A percentile compares a stretch with the other conserved stretches of the same genome.
phyloP scores from a whole-genome alignment of 37 sponge, comb jelly and placozoan species.

The Trichoplax adhaerens region DNA sequence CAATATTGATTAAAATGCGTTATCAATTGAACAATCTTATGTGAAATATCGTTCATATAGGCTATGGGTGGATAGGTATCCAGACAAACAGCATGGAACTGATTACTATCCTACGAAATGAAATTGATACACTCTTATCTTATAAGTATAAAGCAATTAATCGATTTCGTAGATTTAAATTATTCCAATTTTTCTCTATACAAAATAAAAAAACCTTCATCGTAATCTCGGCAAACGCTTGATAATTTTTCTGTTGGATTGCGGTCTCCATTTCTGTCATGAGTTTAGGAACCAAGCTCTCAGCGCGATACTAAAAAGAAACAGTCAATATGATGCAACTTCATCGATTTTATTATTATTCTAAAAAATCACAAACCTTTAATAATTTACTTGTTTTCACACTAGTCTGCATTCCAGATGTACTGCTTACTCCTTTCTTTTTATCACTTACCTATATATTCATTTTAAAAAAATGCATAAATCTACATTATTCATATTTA shows the following conservation, averaged over 20 bases:
- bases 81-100: constrained; percentile 94
- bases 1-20: constrained; percentile 60
- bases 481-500: no score
- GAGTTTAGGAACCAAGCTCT: constrained; percentile 56
- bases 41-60: constrained; percentile 78
- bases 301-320: constrained; percentile 40
- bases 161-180: background rate
- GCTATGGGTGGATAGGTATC: constrained; percentile 91
- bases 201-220: constrained; percentile 38
- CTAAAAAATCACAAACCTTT: background rate
- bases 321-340: constrained; percentile 3
- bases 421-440: constrained; percentile 75
- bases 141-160: no score
- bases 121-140: background rate
- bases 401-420: constrained; percentile 66
- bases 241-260: constrained; percentile 48
- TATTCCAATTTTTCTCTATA: background rate
- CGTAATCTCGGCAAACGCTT: constrained; percentile 53
- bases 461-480: background rate
- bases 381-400: constrained; percentile 77
- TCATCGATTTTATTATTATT: background rate
- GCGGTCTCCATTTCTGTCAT: constrained; percentile 68
- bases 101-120: constrained; percentile 75
- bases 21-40: constrained; percentile 49
- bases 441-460: constrained; percentile 34